phyloP scores from a whole-genome alignment of 2,888 invertebrate genomes.

The Trichopoda pennipes region DNA sequence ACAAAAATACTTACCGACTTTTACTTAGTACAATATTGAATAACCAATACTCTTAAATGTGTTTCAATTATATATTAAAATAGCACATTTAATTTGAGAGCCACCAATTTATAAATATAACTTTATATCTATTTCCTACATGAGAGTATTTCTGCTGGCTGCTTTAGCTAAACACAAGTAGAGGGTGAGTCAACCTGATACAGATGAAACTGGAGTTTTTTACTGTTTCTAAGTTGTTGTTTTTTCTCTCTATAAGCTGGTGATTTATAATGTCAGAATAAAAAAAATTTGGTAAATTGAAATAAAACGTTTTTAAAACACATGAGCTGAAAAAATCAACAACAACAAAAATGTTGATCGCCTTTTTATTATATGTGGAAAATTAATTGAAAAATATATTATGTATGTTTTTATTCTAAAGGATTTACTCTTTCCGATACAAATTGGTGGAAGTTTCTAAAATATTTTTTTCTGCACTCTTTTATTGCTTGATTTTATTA shows the following conservation, averaged over 20 bases:
- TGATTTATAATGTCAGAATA: conserved; percentile 19
- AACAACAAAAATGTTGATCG: background rate
- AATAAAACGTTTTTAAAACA: conserved; percentile 18
- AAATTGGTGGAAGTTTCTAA: no score
- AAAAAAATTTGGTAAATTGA: background rate
- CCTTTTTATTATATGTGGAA: background rate
- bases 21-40: background rate
- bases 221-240: conserved; percentile 2
- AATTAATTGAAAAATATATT: background rate
- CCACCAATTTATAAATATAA: background rate
- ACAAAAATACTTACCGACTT: conserved; percentile 47
- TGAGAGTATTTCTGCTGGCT: conserved; percentile 25
- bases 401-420: no score
- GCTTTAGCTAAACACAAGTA: background rate
- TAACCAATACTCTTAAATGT: no score
- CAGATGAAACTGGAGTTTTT: conserved; percentile 13
- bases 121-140: background rate
- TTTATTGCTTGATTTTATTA: no score
- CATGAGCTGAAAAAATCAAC: conserved; percentile 32
- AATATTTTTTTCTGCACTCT: no score
- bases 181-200: conserved; percentile 21
- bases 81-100: no score
- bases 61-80: no score
- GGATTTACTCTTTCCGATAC: no score
- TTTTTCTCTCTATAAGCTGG: background rate